phyloP scores from a whole-genome alignment of 2,797 vertebrate genomes.

The Leuciscus waleckii region DNA sequence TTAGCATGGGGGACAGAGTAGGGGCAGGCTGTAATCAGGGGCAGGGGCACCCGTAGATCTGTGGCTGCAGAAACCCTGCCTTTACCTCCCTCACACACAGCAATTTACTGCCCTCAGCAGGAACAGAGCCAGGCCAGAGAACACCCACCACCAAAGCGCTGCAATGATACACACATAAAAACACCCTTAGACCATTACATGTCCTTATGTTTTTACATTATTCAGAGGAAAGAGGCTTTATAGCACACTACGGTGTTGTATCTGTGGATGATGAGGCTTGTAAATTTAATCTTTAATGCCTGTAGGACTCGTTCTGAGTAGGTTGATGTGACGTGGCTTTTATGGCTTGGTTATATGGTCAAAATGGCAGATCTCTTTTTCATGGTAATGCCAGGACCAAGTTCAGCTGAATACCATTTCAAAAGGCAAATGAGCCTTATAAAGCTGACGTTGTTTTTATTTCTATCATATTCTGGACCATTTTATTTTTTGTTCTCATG shows the following conservation, averaged over 20 bases:
- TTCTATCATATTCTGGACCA: neutral
- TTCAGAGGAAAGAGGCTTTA: constrained; percentile 50
- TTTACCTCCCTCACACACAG: constrained; percentile 44
- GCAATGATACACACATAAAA: constrained; percentile 41
- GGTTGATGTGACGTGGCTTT: constrained; percentile 45
- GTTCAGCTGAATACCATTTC: constrained; percentile 24
- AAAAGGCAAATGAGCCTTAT: constrained; percentile 28
- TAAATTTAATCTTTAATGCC: constrained; percentile 59
- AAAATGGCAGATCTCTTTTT: constrained; percentile 30
- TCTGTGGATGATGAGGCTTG: constrained; percentile 59
- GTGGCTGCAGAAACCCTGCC: constrained; percentile 52
- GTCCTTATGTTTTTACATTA: constrained; percentile 51
- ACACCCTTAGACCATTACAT: constrained; percentile 29
- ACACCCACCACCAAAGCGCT: constrained; percentile 37
- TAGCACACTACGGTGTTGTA: constrained; percentile 44
- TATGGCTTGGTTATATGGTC: constrained; percentile 25
- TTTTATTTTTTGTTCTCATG: neutral
- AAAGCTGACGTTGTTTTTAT: neutral
- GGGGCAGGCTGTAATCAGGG: constrained; percentile 57
- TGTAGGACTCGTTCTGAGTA: constrained; percentile 46
- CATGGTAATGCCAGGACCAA: constrained; percentile 19
- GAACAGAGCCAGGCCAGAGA: constrained; percentile 38
- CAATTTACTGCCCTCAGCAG: constrained; percentile 54
- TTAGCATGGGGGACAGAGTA: constrained; percentile 46
- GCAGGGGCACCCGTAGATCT: constrained; percentile 41